These are phyloP conservation scores for Macrotrachela quadricornifera DNA, from an alignment of 1,140 invertebrate genomes.

Conservation along the genomic window DNA sequence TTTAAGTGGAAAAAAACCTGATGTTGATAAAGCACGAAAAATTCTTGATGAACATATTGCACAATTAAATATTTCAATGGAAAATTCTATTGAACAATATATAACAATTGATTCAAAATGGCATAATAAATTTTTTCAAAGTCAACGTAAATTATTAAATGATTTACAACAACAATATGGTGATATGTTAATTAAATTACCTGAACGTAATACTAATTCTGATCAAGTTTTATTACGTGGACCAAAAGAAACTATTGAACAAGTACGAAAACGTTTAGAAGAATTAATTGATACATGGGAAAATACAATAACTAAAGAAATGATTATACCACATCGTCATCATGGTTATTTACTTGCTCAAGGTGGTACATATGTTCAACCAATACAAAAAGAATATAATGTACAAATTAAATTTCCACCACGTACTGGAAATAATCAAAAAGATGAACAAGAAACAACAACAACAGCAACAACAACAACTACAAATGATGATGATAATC, in stretches of 20 bases:
- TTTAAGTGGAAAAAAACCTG: constrained; percentile 72
- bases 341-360: constrained; percentile 30
- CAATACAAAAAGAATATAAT: constrained; percentile 21
- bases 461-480: neutral
- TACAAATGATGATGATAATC: neutral
- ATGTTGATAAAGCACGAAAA: constrained; percentile 59
- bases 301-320: constrained; percentile 30
- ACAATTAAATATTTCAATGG: constrained; percentile 39
- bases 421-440: constrained; percentile 17
- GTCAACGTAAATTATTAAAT: constrained; percentile 52
- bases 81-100: constrained; percentile 10
- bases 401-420: constrained; percentile 31
- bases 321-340: constrained; percentile 23
- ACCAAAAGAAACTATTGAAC: constrained; percentile 33
- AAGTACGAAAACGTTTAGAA: constrained; percentile 66
- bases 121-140: constrained; percentile 67
- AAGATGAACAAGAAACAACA: neutral
- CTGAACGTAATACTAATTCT: constrained; percentile 19
- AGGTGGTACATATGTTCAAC: constrained; percentile 24
- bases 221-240: constrained; percentile 27
- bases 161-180: constrained; percentile 75
- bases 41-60: constrained; percentile 58
- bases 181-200: constrained; percentile 77
- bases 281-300: constrained; percentile 69
- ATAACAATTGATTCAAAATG: constrained; percentile 54